These are phyloP conservation scores for Omphaloscelis lunosa DNA, from an alignment of 2,888 invertebrate species.

Conservation along the genomic window DNA sequence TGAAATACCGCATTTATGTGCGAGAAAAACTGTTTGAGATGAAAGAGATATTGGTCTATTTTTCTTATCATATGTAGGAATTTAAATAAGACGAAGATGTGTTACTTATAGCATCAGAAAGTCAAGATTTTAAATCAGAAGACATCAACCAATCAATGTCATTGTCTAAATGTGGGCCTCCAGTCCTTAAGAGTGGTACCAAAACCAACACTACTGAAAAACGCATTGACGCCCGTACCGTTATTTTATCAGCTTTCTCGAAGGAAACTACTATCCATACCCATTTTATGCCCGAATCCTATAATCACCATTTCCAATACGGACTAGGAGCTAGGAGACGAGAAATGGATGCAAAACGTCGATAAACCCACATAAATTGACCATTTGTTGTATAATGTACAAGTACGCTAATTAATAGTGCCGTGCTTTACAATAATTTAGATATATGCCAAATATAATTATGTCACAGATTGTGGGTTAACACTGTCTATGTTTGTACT, in stretches of 20 bases:
- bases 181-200: neutral
- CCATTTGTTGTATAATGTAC: too few species aligned
- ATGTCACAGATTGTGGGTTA: too few species aligned
- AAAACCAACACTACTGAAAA: conserved; percentile 2
- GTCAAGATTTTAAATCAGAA: too few species aligned
- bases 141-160: neutral
- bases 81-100: too few species aligned
- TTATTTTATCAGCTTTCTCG: neutral
- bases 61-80: neutral
- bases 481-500: too few species aligned
- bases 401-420: too few species aligned
- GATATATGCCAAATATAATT: too few species aligned
- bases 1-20: neutral
- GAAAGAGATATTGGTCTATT: neutral
- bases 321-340: neutral
- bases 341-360: neutral
- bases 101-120: too few species aligned
- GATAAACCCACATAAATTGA: too few species aligned
- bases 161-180: neutral
- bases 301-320: neutral
- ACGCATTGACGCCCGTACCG: neutral
- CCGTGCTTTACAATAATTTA: too few species aligned
- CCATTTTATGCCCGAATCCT: neutral
- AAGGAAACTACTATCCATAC: too few species aligned
- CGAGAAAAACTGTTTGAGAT: neutral